Base-by-base conservation (phyloP, 2,797 vertebrate genomes). In the Thripadectes ignobilis region DNA sequence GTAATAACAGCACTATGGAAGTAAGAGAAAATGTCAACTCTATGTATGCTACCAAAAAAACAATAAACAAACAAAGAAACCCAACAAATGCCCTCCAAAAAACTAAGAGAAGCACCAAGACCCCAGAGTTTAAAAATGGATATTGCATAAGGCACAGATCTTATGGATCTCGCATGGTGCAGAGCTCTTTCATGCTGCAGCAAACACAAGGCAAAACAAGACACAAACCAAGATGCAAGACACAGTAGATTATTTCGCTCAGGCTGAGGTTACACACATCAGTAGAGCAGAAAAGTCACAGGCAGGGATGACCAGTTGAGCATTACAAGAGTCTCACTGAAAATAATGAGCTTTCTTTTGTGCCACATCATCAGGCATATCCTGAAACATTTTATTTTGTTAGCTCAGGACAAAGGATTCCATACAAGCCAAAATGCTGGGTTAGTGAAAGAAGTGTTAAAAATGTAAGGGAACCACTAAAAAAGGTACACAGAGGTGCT, bases 61-160 rank as follows among this genome's bases (percentile, higher is more conserved):
- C 26, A 39, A 9, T 4, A 27, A 63, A 59, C 41, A 27, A 45
- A 7, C 2, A 41, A 55, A 69, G 66, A 41, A 52, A 3, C 2
- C 4, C 20, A 63, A 63, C 16, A 67, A 83, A 19, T 2, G 1
- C 3, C 10, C 13, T 10, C 1, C 0, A 9, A 43, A 46, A 49
- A 57, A 43, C 18, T 14, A 34, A 66, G 13, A 49, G 13, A 67
- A 36, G 65, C 18, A 58, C 16, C 27, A 48, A 38, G 18, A 22
- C 6, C 7, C 15, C 65, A 65, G 43, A 85, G 39, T 58, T 67
- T 49, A 30, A 63, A 91, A 72, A 58, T 17, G 17, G 24, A 67
- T 49, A 9, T 66, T 36, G n/a, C 63, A 48, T 14, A 10, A 18
- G 39, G 14, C 38, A 52, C 4, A 59, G 24, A 65, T 41, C 13